Percentiles rank a stretch among this genome's conserved stretches.
Conservation (phyloP, 2,888 invertebrate species). For the Drosophila pseudotalamancana region DNA sequence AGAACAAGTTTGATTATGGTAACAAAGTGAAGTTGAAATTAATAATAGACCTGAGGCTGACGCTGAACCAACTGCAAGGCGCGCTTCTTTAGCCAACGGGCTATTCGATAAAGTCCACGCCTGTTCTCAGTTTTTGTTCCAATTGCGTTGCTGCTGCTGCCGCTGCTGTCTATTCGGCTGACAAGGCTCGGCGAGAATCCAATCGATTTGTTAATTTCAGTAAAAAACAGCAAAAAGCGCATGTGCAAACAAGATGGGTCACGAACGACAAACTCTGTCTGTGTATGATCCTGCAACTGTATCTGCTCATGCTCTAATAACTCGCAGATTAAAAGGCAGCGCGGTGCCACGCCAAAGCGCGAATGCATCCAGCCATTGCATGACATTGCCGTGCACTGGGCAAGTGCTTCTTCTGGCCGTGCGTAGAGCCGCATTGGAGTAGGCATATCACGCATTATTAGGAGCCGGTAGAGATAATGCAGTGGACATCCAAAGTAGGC, state of each 20-base stretch:
- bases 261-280: neutral
- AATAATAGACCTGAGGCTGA: neutral
- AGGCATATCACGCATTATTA: constrained; percentile 23
- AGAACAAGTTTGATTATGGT: neutral
- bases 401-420: constrained; percentile 11
- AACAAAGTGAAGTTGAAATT: neutral
- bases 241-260: constrained; percentile 10
- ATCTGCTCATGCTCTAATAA: neutral
- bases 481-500: constrained; percentile 37
- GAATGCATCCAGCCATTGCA: constrained; percentile 25
- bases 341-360: constrained; percentile 1
- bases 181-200: neutral
- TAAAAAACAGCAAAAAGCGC: constrained; percentile 19
- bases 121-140: neutral
- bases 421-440: constrained; percentile 17
- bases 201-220: neutral
- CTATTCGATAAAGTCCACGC: neutral
- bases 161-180: neutral
- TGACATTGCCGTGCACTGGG: constrained; percentile 1
- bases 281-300: neutral
- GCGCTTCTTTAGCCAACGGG: neutral
- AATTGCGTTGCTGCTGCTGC: too few relatives aligned
- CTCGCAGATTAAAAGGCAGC: constrained; percentile 32
- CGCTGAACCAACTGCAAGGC: neutral
- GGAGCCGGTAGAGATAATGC: constrained; percentile 28